Base-by-base conservation (phyloP, 2,113 vertebrate species). In the Scatophagus argus region DNA sequence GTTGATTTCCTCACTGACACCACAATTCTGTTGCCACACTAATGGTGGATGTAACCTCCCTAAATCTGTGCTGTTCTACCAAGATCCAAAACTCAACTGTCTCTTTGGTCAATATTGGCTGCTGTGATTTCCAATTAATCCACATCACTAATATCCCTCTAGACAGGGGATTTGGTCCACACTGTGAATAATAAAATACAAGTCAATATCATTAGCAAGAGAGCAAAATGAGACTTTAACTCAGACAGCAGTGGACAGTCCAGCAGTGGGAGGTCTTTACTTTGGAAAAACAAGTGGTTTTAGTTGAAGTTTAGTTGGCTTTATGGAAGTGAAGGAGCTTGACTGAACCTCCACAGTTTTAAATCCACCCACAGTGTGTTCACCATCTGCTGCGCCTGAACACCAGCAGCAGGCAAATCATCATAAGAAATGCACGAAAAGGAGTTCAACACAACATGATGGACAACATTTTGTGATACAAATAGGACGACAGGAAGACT, bases 311-410 rank as follows among this genome's bases (percentile, higher is more conserved):
- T 54, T 21, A 44, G 44, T 38, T 43, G 29, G 43, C 67, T 72
- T 11, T 39, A 27, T 44, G 25, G 29, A 21, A 25, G 36, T 25
- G 61, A 19, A 46, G 34, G 55, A 77, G 68, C 68, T 13, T 51
- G 19, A 27, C 61, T 79, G 36, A 82, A 59, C 34, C 52, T 67
- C 54, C 34, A 36, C 19, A 44, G 14, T 16, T 63, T 52, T 47
- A 1, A 36, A 74, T 76, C 73, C 39, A 64, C 39, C 38, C 21
- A 46, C 11, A 4, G 34, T 39, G 59, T 56, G 39, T 62, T 58
- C 4, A 61, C 21, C 56, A 74, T 74, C 56, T 74, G 43, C 56
- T 56, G 2, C 41, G 34, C 6, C 44, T 67, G 8, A 54, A 74
- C n/a, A 63, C 38, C 49, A 55, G 27, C 10, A 9, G 36, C 52